A percentile compares a stretch with the other conserved stretches of the same genome.
phyloP scores from a whole-genome alignment of 2,888 invertebrate genomes.

The Drosophila mimetica region DNA sequence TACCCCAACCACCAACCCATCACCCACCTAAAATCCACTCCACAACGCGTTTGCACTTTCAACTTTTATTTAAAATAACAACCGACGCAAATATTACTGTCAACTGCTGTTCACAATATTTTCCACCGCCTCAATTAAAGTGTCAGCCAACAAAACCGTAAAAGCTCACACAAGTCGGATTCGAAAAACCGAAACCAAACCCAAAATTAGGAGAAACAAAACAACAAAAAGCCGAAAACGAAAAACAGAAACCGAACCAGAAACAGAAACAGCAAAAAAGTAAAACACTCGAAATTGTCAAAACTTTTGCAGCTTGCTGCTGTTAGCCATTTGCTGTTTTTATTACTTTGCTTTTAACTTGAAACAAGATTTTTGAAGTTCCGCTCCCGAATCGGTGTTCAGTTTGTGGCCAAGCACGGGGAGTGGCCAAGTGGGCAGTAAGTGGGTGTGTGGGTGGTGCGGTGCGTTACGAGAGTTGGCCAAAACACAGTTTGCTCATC shows the following conservation, averaged over 20 bases:
- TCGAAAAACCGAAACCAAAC: slow-evolving; percentile 47
- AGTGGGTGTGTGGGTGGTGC: neutral
- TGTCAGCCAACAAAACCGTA: slow-evolving; percentile 53
- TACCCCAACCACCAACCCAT: neutral
- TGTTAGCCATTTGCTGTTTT: slow-evolving; percentile 40
- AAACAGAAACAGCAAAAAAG: slow-evolving; percentile 1
- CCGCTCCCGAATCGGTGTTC: slow-evolving; percentile 45
- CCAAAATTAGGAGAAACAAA: slow-evolving; percentile 36
- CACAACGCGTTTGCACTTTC: slow-evolving; percentile 15
- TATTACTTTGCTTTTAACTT: slow-evolving; percentile 56
- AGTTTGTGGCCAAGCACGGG: slow-evolving; percentile 38
- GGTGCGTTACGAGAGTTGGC: slow-evolving; percentile 28
- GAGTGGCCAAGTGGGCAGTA: too few relatives aligned
- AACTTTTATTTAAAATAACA: slow-evolving; percentile 45
- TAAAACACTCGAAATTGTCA: slow-evolving; percentile 43
- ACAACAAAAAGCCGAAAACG: slow-evolving; percentile 5
- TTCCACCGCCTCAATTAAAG: slow-evolving; percentile 59
- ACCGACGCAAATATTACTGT: slow-evolving; percentile 36
- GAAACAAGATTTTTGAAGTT: slow-evolving; percentile 52
- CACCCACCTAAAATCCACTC: neutral
- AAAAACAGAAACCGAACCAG: neutral
- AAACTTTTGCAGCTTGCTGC: slow-evolving; percentile 44
- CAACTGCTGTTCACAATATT: slow-evolving; percentile 47
- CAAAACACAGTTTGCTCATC: slow-evolving; percentile 49
- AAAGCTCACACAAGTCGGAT: slow-evolving; percentile 25